Percentiles rank a stretch among this genome's conserved stretches.
phyloP scores from a whole-genome alignment of 2,797 vertebrate species.

The Calcarius lapponicus region DNA sequence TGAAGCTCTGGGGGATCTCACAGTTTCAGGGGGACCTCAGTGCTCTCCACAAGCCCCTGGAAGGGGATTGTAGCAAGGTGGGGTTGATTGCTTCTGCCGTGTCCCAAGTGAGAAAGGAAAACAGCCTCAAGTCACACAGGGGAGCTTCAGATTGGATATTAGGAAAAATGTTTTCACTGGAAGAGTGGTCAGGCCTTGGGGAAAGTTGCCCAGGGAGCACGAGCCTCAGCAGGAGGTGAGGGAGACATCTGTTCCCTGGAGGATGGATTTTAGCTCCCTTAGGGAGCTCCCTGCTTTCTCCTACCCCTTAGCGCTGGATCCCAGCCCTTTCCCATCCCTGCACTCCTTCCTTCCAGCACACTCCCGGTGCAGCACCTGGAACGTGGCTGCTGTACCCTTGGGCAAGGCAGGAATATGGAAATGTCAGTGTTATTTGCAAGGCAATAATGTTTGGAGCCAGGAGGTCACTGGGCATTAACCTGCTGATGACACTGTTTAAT shows the following conservation, averaged over 20 bases:
- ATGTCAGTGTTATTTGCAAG: slow-evolving; percentile 64
- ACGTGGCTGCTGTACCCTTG: slow-evolving; percentile 19
- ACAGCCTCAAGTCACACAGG: fast-evolving
- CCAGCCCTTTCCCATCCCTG: not conserved
- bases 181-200: not conserved
- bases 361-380: not conserved
- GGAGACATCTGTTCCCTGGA: not conserved
- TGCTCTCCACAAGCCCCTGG: not conserved
- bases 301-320: not conserved
- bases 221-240: not conserved
- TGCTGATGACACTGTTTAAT: slow-evolving; percentile 69
- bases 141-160: not conserved
- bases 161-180: not conserved
- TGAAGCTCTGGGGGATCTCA: no score
- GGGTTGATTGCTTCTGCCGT: fast-evolving
- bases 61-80: not conserved
- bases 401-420: slow-evolving; percentile 43
- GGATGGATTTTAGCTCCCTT: not conserved
- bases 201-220: not conserved
- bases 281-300: not conserved
- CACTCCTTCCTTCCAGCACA: not conserved
- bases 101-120: not conserved
- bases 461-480: slow-evolving; percentile 68
- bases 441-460: slow-evolving; percentile 37
- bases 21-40: not conserved